A percentile compares a stretch with the other conserved stretches of the same genome.
These are phyloP conservation scores for Brachionichthys hirsutus DNA, from an alignment of 2,113 vertebrate species.

Conservation along the genomic window DNA sequence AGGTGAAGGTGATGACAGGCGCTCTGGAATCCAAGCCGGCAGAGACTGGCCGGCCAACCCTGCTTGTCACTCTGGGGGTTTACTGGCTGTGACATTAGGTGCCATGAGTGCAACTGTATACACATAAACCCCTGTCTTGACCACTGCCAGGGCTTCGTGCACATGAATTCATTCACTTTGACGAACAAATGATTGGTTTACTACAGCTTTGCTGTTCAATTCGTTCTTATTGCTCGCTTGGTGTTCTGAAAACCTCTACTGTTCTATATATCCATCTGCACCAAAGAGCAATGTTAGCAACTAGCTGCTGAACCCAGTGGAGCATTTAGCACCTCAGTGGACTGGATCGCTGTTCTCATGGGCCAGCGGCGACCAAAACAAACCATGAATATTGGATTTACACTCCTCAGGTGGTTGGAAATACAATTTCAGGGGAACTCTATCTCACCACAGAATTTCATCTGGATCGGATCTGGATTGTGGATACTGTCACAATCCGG, in stretches of 20 bases:
- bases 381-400: background rate
- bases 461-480: too few relatives aligned
- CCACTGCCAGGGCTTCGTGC: background rate
- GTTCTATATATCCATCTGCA: background rate
- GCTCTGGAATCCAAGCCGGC: conserved; percentile 50
- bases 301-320: background rate
- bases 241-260: too few relatives aligned
- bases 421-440: too few relatives aligned
- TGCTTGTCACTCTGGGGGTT: conserved; percentile 47
- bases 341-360: background rate
- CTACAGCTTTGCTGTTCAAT: too few relatives aligned
- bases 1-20: conserved; percentile 64
- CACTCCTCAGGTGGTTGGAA: too few relatives aligned
- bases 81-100: conserved; percentile 47
- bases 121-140: conserved; percentile 1
- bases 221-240: too few relatives aligned
- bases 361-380: background rate
- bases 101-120: conserved; percentile 16
- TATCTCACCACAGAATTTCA: too few relatives aligned
- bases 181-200: too few relatives aligned
- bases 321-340: background rate
- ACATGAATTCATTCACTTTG: background rate
- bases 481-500: too few relatives aligned
- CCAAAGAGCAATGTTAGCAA: too few relatives aligned
- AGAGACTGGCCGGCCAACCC: conserved; percentile 32